A percentile compares a stretch with the other conserved stretches of the same genome.
These are phyloP conservation scores for Ernsta delagoae DNA, from an alignment of 2,888 invertebrate species.

Conservation along the genomic window DNA sequence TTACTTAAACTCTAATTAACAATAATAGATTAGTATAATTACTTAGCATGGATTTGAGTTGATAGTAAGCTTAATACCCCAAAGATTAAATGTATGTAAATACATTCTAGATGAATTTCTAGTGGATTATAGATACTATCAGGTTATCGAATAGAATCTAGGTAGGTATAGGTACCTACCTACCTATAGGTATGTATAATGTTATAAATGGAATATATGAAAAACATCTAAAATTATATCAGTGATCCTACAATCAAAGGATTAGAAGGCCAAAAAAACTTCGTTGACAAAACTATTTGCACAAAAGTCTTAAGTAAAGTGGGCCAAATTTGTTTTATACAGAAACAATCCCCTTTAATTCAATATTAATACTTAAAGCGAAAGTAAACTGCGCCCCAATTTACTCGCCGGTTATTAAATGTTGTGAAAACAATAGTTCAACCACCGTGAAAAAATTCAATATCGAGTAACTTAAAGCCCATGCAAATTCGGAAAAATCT, in stretches of 20 bases:
- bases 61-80: conserved; percentile 25
- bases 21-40: conserved; percentile 31
- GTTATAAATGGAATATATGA: too few relatives aligned
- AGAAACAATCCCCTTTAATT: neutral
- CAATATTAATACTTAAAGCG: conserved; percentile 32
- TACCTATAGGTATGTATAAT: too few relatives aligned
- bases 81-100: conserved; percentile 8
- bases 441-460: conserved; percentile 75
- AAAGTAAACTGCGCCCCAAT: conserved; percentile 44
- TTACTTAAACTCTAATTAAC: conserved; percentile 13
- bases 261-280: too few relatives aligned
- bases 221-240: too few relatives aligned
- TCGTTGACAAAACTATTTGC: too few relatives aligned
- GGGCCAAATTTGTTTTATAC: neutral
- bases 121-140: neutral
- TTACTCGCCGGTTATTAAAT: conserved; percentile 50
- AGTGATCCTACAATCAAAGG: too few relatives aligned
- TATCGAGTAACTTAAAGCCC: conserved; percentile 75
- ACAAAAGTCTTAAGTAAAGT: neutral
- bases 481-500: conserved; percentile 81
- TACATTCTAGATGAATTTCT: conserved; percentile 15
- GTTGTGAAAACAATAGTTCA: conserved; percentile 64
- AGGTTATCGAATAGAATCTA: too few relatives aligned
- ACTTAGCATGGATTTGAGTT: conserved; percentile 31
- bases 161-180: too few relatives aligned